Conservation (phyloP, 2,113 vertebrate species). For the Myxocyprinus asiaticus region DNA sequence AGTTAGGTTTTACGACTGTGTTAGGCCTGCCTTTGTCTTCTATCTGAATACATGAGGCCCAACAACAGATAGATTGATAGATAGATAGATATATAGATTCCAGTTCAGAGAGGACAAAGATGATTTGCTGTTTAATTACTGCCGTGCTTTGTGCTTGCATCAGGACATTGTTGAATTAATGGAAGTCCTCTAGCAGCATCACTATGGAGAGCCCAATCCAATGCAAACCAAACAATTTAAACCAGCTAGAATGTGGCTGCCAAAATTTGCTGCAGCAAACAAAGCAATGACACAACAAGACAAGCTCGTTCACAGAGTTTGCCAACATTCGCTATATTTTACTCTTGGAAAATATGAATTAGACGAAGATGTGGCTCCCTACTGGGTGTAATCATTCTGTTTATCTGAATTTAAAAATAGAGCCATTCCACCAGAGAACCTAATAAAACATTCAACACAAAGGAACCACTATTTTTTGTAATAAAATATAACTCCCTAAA, state of each 20-base stretch:
- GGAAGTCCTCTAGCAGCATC: neutral
- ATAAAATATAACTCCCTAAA: neutral
- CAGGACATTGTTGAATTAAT: neutral
- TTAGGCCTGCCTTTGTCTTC: no score
- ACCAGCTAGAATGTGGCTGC: neutral
- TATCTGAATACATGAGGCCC: no score
- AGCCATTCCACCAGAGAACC: neutral
- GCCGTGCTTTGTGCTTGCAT: neutral
- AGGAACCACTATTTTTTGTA: no score
- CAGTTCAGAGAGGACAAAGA: neutral
- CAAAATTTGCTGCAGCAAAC: neutral
- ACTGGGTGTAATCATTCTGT: neutral
- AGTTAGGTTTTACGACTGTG: no score
- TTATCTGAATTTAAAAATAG: neutral
- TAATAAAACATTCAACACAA: neutral
- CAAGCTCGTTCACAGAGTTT: neutral
- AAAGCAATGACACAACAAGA: no score
- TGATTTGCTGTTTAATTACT: neutral
- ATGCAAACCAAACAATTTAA: neutral
- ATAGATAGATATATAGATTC: no score
- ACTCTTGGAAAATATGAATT: neutral
- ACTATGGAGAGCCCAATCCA: neutral
- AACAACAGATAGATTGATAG: no score
- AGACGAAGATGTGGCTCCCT: neutral
- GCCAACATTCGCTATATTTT: neutral